A percentile compares a stretch with the other conserved stretches of the same genome.
phyloP scores from a whole-genome alignment of 2,113 vertebrate genomes.

The Pagrus major region DNA sequence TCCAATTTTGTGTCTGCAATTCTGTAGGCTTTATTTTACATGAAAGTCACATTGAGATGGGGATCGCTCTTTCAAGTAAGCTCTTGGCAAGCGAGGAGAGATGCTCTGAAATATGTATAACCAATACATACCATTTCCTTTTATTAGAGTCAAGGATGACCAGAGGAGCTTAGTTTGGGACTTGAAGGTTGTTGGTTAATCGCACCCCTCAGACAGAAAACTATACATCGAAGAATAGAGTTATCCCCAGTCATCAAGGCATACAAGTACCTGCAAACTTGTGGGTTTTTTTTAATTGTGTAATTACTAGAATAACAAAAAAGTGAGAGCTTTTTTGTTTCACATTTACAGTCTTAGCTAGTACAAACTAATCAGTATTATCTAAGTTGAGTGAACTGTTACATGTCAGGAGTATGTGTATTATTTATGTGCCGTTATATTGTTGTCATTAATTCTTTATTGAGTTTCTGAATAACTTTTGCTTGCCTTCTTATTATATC shows the following conservation, averaged over 20 bases:
- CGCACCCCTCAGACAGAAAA: not conserved
- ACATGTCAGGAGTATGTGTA: no score
- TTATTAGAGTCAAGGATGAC: slow-evolving; percentile 51
- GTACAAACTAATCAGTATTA: no score
- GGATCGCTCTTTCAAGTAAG: slow-evolving; percentile 54
- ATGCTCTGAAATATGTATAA: slow-evolving; percentile 44
- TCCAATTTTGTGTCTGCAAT: slow-evolving; percentile 54
- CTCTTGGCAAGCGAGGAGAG: slow-evolving; percentile 12
- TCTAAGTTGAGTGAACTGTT: no score
- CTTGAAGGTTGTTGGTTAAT: slow-evolving; percentile 36
- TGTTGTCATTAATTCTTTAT: not conserved
- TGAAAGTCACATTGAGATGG: slow-evolving; percentile 59
- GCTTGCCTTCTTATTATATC: no score
- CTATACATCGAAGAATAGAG: not conserved
- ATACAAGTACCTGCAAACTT: not conserved
- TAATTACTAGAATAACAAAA: no score
- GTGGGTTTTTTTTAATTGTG: no score
- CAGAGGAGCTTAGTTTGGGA: slow-evolving; percentile 25
- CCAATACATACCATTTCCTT: slow-evolving; percentile 48
- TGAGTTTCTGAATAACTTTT: no score
- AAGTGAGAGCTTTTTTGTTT: no score
- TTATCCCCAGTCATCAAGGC: not conserved
- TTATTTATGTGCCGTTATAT: not conserved
- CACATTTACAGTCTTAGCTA: no score
- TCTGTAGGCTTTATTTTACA: slow-evolving; percentile 61